Percentiles rank a stretch among this genome's conserved stretches.
phyloP scores from a whole-genome alignment of 2,797 vertebrate species.

The Leptodactylus fallax region DNA sequence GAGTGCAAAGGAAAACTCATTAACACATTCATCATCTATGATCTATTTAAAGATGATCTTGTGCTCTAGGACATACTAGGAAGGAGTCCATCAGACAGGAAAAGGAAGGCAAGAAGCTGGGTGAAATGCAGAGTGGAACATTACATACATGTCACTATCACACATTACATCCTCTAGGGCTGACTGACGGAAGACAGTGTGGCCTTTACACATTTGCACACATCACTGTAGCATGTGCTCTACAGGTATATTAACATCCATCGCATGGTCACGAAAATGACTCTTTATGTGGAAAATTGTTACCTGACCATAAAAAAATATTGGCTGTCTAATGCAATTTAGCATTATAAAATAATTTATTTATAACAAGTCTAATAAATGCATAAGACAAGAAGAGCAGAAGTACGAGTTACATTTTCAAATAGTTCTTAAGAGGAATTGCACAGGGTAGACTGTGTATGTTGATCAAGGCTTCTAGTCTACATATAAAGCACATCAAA shows the following conservation, averaged over 20 bases:
- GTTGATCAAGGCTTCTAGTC: background rate
- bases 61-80: background rate
- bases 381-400: background rate
- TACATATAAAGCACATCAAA: background rate
- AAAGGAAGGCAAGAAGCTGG: constrained; percentile 45
- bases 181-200: background rate
- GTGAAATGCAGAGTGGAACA: background rate
- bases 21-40: constrained; percentile 30
- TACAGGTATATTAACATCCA: background rate
- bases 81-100: background rate
- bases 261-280: background rate
- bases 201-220: background rate
- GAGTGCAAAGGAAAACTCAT: constrained; percentile 39
- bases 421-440: background rate
- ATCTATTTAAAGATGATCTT: constrained; percentile 51
- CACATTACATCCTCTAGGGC: background rate
- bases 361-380: background rate
- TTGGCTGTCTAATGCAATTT: background rate
- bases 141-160: background rate
- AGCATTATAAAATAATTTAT: background rate
- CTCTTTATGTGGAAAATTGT: background rate
- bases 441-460: too few relatives aligned
- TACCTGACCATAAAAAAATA: too few relatives aligned
- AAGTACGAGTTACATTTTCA: background rate
- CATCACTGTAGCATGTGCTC: background rate